Evolutionary conservation across 1,140 invertebrate genomes (phyloP), one percentile per base, ranked within the genome.

Genomic region (Hyphantria cunea): DNA sequence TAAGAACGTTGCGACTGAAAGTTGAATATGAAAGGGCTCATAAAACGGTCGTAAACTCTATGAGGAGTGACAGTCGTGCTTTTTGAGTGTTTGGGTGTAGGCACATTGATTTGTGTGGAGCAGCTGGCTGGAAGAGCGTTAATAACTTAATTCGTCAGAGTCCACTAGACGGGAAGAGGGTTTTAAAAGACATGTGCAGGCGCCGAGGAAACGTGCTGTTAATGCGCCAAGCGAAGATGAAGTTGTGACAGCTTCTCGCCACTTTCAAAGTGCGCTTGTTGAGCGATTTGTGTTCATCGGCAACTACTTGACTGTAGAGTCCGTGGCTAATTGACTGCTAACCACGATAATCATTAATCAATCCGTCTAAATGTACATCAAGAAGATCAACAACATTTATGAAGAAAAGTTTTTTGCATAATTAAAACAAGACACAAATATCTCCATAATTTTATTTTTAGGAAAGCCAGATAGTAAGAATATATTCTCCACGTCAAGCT

Each of bases 141-240:
- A 90, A 90, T 89, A 89, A 86, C 83, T 90, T 90, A 89, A 90
- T 90, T 90, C 88, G 85, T 90, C 84, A 89, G 82, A 90, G 84
- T 76, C 72, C 74, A 77, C 72, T 74, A 74, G 53, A 79, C 76
- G 82, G 74, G 83, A 86, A 82, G 84, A 81, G 77, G 74, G 80
- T 79, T 84, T 84, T 78, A 69, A 76, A 80, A 70, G 66, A 76
- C 45, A 52, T 72, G 75, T 64, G 78, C 74, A 67, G 68, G 79
- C 78, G 80, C 73, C 74, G 69, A 68, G 66, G 74, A 69, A 72
- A 67, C 55, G 72, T 61, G 33, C 64, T 66, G 59, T 60, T 76
- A 74, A 74, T 80, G 78, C 68, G 67, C 69, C 62, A 64, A 68
- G 68, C 60, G 70, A 55, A 45, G 65, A 64, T 52, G 60, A 54